Conservation (phyloP, 1,140 invertebrate genomes). For the Halesus radiatus region DNA sequence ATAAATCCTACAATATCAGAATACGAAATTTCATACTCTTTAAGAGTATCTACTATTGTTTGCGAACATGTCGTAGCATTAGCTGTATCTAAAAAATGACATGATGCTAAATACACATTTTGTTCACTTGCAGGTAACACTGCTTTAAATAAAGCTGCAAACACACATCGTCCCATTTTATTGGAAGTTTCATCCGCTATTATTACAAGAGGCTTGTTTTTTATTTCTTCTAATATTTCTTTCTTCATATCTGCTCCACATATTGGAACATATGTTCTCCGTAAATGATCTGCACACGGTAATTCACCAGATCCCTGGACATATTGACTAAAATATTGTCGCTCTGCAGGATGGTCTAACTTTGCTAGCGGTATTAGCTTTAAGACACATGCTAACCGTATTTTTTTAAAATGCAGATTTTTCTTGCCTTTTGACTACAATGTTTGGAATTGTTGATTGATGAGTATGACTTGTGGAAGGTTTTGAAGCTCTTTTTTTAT, state of each 20-base stretch:
- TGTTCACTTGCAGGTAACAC: constrained; percentile 38
- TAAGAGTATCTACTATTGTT: constrained; percentile 44
- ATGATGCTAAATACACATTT: constrained; percentile 38
- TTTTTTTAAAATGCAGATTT: constrained; percentile 32
- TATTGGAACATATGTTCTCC: constrained; percentile 39
- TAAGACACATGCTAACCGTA: neutral
- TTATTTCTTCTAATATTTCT: constrained; percentile 32
- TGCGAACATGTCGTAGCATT: constrained; percentile 47
- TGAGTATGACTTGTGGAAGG: neutral
- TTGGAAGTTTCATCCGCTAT: constrained; percentile 16
- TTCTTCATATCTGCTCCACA: constrained; percentile 23
- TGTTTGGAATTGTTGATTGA: constrained; percentile 41
- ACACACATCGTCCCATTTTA: constrained; percentile 28
- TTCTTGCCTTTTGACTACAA: constrained; percentile 39
- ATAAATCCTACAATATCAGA: constrained; percentile 22
- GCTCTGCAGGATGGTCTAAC: too few species aligned
- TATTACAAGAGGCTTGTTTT: constrained; percentile 43
- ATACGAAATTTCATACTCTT: constrained; percentile 47
- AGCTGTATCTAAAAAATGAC: constrained; percentile 36
- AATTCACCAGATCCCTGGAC: constrained; percentile 39
- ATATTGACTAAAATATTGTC: constrained; percentile 37
- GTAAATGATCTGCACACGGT: constrained; percentile 41
- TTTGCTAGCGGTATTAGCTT: too few species aligned
- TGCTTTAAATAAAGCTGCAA: constrained; percentile 46
- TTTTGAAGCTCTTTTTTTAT: too few species aligned